Evolutionary conservation across 2,888 invertebrate genomes (phyloP), one percentile per base, ranked within the genome.

Genomic region (Eupithecia tripunctaria): DNA sequence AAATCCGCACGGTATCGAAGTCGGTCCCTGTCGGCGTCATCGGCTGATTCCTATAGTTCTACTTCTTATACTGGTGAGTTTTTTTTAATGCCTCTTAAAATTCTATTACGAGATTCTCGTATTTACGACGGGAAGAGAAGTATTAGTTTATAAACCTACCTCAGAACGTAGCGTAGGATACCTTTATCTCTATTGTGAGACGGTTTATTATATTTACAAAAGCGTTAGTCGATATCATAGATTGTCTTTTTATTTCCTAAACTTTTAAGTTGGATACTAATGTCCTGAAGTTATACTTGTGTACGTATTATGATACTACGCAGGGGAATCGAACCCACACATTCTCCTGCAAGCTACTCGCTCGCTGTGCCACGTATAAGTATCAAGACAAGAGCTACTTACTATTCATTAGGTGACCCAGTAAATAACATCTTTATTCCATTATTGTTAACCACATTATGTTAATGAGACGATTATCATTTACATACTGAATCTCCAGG

Each of bases 41-140:
- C 99, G 51, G 98, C 98, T 70, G 99, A 99, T 91, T 98, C 98
- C 29, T 99, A 98, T 93, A 98, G 98, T 91, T 98, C 98, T 80
- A 96, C 96, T 25, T 96, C 96, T 0, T 96, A 96, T 81, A 96
- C 96, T 56, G 96, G 96, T 92, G 76, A 90, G 93, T 86, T 66
- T 64, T 18, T 43, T 8, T 4, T 7, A 47, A n/a, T 3, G 51
- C 21, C n/a, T 51, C 5, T 7, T 15, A 1, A 43, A 43, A 43
- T 43, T 41, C 41, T 41, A 38, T 12, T 14, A 18, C 18, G 43
- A 18, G n/a, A 43, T 18, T 43, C n/a, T n/a, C 43, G 43, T 43
- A 43, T 6, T 15, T 5, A 43, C 18, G 7, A 43, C 2, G 41
- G 2, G 41, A 4, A 41, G 0, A 41, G 41, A 15, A 41, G 14